These are phyloP conservation scores for Drosophila pseudotakahashii DNA, from an alignment of 2,888 invertebrate genomes.

Conservation along the genomic window DNA sequence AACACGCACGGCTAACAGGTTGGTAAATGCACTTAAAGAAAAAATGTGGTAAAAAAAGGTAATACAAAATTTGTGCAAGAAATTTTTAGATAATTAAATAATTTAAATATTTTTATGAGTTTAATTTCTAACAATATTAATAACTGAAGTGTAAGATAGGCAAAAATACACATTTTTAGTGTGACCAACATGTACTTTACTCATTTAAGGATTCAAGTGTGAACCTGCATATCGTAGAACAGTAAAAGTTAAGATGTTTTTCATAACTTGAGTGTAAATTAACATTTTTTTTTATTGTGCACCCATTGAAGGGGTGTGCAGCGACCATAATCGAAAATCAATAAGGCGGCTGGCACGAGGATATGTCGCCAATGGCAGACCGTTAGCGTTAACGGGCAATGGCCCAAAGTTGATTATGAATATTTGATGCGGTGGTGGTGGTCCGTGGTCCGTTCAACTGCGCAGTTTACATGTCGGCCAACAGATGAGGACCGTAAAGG, in stretches of 20 bases:
- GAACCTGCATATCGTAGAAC: no score
- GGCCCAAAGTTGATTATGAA: constrained; percentile 56
- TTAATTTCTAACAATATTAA: no score
- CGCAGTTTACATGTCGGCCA: constrained; percentile 43
- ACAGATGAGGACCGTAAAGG: constrained; percentile 5
- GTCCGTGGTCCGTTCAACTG: constrained; percentile 47
- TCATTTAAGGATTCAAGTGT: no score
- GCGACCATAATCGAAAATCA: constrained; percentile 73
- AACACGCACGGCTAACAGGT: constrained; percentile 72
- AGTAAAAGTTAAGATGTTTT: no score
- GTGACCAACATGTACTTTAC: no score
- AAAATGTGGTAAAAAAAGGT: background rate
- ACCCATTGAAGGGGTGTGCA: constrained; percentile 19
- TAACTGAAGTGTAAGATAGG: background rate
- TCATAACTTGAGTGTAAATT: no score
- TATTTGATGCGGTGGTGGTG: constrained; percentile 54
- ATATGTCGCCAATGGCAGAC: constrained; percentile 45
- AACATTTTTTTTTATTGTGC: constrained; percentile 9
- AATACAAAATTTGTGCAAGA: no score
- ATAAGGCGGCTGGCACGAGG: constrained; percentile 51
- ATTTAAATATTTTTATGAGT: no score
- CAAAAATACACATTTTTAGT: background rate
- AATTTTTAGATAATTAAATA: no score
- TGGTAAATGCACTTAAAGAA: constrained; percentile 38
- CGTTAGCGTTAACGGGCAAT: constrained; percentile 42